Percentiles rank a stretch among this genome's conserved stretches.
phyloP scores from a whole-genome alignment of 2,113 vertebrate species.

The Nettapus auritus region DNA sequence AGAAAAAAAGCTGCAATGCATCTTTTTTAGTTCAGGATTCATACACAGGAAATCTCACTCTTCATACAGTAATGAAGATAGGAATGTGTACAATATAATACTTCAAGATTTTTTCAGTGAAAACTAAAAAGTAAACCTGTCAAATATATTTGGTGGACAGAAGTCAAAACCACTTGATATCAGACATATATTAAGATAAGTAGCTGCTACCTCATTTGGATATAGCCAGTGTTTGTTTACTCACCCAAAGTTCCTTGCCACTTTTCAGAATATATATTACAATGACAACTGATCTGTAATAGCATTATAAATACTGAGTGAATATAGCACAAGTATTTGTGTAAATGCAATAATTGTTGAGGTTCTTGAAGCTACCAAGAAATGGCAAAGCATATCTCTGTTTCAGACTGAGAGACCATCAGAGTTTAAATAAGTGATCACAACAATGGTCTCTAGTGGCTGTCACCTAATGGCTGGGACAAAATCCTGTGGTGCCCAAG shows the following conservation, averaged over 20 bases:
- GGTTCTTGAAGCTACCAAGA: neutral
- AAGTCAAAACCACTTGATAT: neutral
- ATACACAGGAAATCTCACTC: neutral
- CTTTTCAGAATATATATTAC: neutral
- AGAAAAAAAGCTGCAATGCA: neutral
- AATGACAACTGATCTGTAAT: neutral
- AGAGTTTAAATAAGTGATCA: neutral
- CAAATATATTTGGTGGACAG: neutral
- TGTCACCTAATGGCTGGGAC: neutral
- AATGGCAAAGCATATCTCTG: neutral
- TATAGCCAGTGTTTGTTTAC: neutral
- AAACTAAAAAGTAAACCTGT: neutral
- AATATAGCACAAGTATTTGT: neutral
- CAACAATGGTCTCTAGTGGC: neutral
- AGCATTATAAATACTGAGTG: neutral
- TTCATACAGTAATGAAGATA: neutral
- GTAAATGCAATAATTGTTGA: neutral
- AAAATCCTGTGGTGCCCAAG: neutral
- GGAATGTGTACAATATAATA: neutral
- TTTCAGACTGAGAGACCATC: neutral
- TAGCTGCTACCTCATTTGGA: neutral
- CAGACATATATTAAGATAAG: neutral
- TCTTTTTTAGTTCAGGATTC: neutral
- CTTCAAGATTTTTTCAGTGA: neutral
- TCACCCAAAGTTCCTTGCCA: fast-evolving